Percentiles rank a stretch among this genome's conserved stretches.
These are phyloP conservation scores for Portunus trituberculatus DNA, from an alignment of 1,140 invertebrate species.

Conservation along the genomic window DNA sequence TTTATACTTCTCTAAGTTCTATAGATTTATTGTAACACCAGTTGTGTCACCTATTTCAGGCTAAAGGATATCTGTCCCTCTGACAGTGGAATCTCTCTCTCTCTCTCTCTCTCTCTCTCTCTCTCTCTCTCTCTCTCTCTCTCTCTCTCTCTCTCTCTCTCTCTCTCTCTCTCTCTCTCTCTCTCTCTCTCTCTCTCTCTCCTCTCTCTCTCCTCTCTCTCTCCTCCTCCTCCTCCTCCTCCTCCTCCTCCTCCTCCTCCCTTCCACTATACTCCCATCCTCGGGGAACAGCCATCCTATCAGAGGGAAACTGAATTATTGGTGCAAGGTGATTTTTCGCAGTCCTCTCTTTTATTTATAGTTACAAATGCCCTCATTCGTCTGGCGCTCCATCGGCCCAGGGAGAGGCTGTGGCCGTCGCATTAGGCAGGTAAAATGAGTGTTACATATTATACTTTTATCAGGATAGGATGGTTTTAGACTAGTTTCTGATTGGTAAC, in stretches of 20 bases:
- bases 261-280: not conserved
- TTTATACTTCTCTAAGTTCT: no score
- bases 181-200: conserved; percentile 17
- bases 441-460: no score
- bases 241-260: not conserved
- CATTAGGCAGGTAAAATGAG: no score
- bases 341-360: not conserved
- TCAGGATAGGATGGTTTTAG: no score
- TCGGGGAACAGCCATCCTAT: not conserved
- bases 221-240: not conserved
- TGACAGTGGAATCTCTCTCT: not conserved
- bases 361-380: not conserved
- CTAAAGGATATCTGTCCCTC: no score
- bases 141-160: no score
- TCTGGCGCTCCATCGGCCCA: not conserved
- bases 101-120: conserved; percentile 20
- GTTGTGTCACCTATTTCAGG: no score
- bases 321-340: not conserved
- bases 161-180: conserved; percentile 1
- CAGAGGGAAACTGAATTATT: not conserved
- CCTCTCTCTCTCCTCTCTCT: not conserved
- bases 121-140: not conserved
- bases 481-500: no score
- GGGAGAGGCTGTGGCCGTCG: not conserved
- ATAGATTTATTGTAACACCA: no score